Evolutionary conservation across 2,113 vertebrate genomes (phyloP).

Genomic region (Ardeotis arabs): DNA sequence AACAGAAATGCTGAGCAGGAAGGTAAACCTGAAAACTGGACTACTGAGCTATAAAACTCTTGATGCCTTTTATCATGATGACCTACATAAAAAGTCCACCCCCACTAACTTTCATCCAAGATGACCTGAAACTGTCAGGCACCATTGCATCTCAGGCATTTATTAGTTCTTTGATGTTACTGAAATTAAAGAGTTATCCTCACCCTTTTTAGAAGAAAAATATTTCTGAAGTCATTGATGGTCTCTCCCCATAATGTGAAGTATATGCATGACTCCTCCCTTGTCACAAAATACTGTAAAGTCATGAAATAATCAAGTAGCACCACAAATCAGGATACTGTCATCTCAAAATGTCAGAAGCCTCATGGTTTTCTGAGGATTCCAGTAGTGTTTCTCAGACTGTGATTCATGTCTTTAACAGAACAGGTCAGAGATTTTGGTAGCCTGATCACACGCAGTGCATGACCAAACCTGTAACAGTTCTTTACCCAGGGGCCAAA

Average conservation of each 20-base stretch:
- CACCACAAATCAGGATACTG: rapidly evolving
- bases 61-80: not conserved
- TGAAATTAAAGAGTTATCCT: not conserved
- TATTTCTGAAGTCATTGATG: not conserved
- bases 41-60: not conserved
- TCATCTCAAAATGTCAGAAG: not conserved
- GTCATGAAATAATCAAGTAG: not conserved
- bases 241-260: not conserved
- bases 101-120: not conserved
- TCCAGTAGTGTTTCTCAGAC: not conserved
- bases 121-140: not conserved
- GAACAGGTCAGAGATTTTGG: slow-evolving; percentile 19
- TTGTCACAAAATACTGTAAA: not conserved
- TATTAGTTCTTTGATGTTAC: not conserved
- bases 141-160: not conserved
- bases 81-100: not conserved
- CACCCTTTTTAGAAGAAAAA: not conserved
- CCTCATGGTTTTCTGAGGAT: not conserved
- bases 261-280: not conserved
- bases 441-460: not conserved
- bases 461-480: slow-evolving; percentile 14
- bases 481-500: slow-evolving; percentile 40
- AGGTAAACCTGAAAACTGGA: not conserved
- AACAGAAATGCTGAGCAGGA: not conserved
- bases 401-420: slow-evolving; percentile 25